phyloP scores from a whole-genome alignment of 2,888 invertebrate genomes.

The Nesidiocoris tenuis region DNA sequence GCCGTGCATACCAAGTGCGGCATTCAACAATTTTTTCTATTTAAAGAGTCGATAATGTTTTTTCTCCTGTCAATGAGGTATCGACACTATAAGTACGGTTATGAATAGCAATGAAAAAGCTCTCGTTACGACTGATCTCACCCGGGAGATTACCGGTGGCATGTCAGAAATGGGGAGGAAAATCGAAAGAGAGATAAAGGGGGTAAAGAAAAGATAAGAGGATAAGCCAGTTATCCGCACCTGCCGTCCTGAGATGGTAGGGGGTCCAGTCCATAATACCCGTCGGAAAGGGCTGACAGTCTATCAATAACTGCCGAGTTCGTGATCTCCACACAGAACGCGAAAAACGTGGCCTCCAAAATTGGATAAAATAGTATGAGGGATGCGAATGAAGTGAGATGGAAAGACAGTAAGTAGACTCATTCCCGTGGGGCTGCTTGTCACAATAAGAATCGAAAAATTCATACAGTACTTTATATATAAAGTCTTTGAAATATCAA shows the following conservation, averaged over 20 bases:
- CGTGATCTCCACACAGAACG: background rate
- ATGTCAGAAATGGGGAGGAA: background rate
- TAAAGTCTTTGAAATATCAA: too few relatives aligned
- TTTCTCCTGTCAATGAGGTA: background rate
- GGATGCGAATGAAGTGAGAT: background rate
- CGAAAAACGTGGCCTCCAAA: background rate
- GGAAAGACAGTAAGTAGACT: background rate
- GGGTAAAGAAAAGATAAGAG: background rate
- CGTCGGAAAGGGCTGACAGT: constrained; percentile 18
- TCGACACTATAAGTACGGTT: background rate
- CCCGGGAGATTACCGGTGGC: background rate
- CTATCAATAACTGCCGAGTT: constrained; percentile 19
- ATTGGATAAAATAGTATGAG: background rate
- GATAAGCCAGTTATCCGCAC: background rate
- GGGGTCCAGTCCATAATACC: constrained; percentile 1
- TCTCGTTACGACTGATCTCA: background rate
- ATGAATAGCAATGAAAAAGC: background rate
- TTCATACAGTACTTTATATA: too few relatives aligned
- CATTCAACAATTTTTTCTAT: too few relatives aligned
- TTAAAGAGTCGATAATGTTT: too few relatives aligned
- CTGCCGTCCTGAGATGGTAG: background rate
- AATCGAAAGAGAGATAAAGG: background rate
- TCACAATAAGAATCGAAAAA: background rate
- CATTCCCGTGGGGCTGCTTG: background rate
- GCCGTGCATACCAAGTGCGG: too few relatives aligned